A percentile compares a stretch with the other conserved stretches of the same genome.
Evolutionary conservation across 2,797 vertebrate species (phyloP).

Genomic region (Eleutherodactylus coqui): DNA sequence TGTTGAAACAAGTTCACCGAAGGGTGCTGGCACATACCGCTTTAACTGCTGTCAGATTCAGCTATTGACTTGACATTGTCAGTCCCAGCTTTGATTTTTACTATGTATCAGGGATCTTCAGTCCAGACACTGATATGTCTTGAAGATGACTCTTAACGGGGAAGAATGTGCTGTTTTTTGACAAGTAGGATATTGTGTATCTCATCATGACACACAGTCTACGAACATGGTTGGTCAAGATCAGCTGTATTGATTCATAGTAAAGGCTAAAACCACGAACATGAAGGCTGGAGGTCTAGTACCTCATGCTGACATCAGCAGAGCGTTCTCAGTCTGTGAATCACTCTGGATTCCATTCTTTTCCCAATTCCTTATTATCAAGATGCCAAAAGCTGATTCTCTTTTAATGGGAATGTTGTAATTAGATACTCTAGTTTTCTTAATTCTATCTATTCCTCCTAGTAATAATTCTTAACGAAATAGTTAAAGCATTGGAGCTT

Average conservation of each 20-base stretch:
- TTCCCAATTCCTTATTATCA: background rate
- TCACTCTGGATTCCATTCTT: conserved; percentile 36
- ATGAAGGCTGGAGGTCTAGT: conserved; percentile 37
- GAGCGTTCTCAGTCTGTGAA: conserved; percentile 46
- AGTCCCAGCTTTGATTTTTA: conserved; percentile 26
- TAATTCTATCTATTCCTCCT: background rate
- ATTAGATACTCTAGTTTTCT: background rate
- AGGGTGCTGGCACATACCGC: conserved; percentile 24
- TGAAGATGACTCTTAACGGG: conserved; percentile 10
- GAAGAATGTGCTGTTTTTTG: conserved; percentile 31
- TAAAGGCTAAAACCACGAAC: conserved; percentile 44
- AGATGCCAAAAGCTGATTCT: background rate
- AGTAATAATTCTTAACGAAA: too few relatives aligned
- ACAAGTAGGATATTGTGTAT: conserved; percentile 12
- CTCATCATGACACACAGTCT: background rate
- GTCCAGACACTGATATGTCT: conserved; percentile 18
- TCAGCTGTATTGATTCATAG: conserved; percentile 30
- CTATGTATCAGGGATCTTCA: conserved; percentile 24
- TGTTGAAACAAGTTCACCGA: conserved; percentile 44
- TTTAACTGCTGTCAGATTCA: conserved; percentile 38
- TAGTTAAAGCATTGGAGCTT: too few relatives aligned
- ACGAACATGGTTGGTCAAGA: conserved; percentile 18
- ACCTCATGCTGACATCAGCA: conserved; percentile 35
- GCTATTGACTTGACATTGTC: conserved; percentile 12
- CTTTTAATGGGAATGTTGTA: background rate